These are phyloP conservation scores for Erithacus rubecula DNA, from an alignment of 2,797 vertebrate species.

Conservation along the genomic window DNA sequence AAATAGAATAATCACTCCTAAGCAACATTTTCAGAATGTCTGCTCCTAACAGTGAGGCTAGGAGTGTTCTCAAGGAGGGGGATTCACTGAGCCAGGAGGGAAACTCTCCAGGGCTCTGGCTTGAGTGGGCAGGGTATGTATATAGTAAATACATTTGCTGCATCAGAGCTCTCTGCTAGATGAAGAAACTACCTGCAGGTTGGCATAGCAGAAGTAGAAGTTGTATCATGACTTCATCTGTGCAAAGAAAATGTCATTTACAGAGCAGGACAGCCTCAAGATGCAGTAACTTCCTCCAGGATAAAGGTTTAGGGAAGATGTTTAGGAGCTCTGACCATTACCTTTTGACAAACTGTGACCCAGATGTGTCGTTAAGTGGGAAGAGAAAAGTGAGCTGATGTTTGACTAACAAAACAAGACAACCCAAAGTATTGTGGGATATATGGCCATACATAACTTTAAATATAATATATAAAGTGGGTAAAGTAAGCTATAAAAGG, in stretches of 20 bases:
- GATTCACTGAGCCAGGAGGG: not conserved
- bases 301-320: not conserved
- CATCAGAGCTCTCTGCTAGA: not conserved
- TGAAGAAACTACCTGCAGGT: not conserved
- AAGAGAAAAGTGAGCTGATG: not conserved
- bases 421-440: not conserved
- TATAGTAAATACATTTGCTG: not conserved
- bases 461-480: not conserved
- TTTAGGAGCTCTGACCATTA: not conserved
- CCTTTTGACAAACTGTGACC: not conserved
- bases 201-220: not conserved
- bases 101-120: not conserved
- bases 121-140: not conserved
- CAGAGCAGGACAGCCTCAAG: not conserved
- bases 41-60: not conserved
- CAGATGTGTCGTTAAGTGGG: not conserved
- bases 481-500: constrained; percentile 17
- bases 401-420: not conserved
- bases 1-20: not conserved
- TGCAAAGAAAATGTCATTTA: not conserved
- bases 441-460: not conserved
- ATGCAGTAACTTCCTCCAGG: not conserved
- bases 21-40: not conserved
- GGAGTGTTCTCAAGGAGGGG: not conserved
- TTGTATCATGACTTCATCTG: not conserved